Base-by-base conservation (phyloP, 2,113 vertebrate genomes). In the Rutilus rutilus region DNA sequence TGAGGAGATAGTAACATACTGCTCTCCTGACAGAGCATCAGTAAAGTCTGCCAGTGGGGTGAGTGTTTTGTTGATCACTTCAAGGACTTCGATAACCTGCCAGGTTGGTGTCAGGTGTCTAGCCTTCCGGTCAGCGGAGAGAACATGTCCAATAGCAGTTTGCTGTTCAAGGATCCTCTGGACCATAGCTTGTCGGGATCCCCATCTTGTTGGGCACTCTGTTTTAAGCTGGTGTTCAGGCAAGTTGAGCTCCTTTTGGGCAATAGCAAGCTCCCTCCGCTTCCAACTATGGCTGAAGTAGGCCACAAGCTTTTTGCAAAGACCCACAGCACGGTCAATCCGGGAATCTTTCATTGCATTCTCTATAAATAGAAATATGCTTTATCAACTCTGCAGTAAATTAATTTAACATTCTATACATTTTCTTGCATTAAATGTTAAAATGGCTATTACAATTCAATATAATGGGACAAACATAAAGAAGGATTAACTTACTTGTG, bases 281-380 rank as follows among this genome's bases (percentile, higher is more conserved):
- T n/a, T 73, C 69, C 69, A 45, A 73, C 10, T 45, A 73, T 73
- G 69, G 21, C 69, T 73, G 19, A 73, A 45, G 69, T 42, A 73
- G 69, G 36, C 69, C 19, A n/a, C 69, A 73, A 73, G 21, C 69
- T 73, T 73, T 73, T 36, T 36, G 17, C 30, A 69, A 69, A 69
- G 30, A 36, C 30, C 30, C 30, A 69, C 65, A 69, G 65, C 65
- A 69, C 17, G 7, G 30, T 69, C 62, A 65, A 65, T 33, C 1
- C 27, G 12, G 17, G 27, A 30, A 65, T 65, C 27, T 30, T 65
- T 65, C 27, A 65, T 17, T 33, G 64, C 25, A 65, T 65, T 65
- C 64, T 65, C 64, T 65, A 57, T 6, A 57, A 57, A 57, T 57
- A 57, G 21, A 57, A 8, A 57, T 57, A 21, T 21, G 27, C 27